Evolutionary conservation across 2,113 vertebrate genomes (phyloP).

Genomic region (Periophthalmus modestus): DNA sequence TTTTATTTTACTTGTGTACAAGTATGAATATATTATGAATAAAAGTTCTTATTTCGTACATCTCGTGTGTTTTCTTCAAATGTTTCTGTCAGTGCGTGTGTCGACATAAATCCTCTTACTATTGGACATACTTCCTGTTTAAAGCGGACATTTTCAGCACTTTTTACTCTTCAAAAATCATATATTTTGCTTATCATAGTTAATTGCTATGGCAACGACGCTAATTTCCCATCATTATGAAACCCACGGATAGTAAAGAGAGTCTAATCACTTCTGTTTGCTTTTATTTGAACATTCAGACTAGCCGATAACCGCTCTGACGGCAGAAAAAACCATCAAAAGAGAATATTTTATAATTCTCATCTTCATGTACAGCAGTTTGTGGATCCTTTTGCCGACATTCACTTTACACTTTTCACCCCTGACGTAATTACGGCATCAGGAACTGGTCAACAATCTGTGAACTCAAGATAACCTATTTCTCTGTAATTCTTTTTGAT

Average conservation of each 20-base stretch:
- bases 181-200: no score
- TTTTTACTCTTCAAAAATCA: no score
- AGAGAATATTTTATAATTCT: background rate
- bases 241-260: no score
- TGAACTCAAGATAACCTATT: constrained; percentile 8
- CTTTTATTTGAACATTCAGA: background rate
- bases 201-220: no score
- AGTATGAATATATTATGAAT: constrained; percentile 93
- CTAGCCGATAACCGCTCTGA: background rate
- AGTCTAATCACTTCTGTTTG: no score
- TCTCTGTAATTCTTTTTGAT: constrained; percentile 31
- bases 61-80: constrained; percentile 28
- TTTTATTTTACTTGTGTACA: constrained; percentile 99
- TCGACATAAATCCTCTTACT: background rate
- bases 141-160: background rate
- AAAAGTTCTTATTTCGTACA: constrained; percentile 83
- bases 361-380: background rate
- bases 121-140: background rate
- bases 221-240: no score
- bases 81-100: background rate
- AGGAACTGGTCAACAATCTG: constrained; percentile 11
- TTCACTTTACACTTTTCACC: constrained; percentile 16
- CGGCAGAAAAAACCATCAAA: background rate
- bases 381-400: background rate
- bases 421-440: background rate